Evolutionary conservation across 2,113 vertebrate species (phyloP).

Genomic region (Chrysochloris asiatica): DNA sequence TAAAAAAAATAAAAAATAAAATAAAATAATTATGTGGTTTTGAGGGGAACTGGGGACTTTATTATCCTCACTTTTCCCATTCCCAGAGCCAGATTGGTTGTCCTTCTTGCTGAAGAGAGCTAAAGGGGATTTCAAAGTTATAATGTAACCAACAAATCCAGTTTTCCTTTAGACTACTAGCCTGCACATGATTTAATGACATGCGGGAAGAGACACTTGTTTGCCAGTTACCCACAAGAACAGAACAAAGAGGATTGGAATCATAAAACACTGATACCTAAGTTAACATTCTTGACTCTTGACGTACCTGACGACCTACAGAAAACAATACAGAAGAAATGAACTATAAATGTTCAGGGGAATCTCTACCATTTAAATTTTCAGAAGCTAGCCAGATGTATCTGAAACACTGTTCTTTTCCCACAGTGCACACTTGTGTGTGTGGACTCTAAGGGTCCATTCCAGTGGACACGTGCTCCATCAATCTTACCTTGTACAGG

Average conservation of each 20-base stretch:
- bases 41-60: slow-evolving; percentile 50
- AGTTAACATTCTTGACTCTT: not conserved
- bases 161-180: slow-evolving; percentile 46
- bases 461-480: not conserved
- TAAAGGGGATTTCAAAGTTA: slow-evolving; percentile 64
- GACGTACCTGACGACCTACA: not conserved
- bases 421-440: not conserved
- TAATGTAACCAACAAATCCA: slow-evolving; percentile 58
- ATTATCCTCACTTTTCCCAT: slow-evolving; percentile 47
- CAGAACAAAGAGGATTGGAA: slow-evolving; percentile 29
- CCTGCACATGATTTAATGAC: slow-evolving; percentile 3
- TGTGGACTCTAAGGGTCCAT: not conserved
- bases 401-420: not conserved
- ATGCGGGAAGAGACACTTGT: slow-evolving; percentile 7
- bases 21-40: slow-evolving; percentile 58
- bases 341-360: not conserved
- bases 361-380: not conserved
- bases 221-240: not conserved
- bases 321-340: not conserved
- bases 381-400: too few species aligned
- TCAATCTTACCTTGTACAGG: not conserved
- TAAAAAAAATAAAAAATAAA: too few species aligned
- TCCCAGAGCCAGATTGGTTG: slow-evolving; percentile 28
- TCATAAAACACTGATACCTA: not conserved
- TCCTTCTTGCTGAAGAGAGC: slow-evolving; percentile 39